Conservation (phyloP, 2,888 invertebrate genomes). For the Cataglyphis rosenhaueri region DNA sequence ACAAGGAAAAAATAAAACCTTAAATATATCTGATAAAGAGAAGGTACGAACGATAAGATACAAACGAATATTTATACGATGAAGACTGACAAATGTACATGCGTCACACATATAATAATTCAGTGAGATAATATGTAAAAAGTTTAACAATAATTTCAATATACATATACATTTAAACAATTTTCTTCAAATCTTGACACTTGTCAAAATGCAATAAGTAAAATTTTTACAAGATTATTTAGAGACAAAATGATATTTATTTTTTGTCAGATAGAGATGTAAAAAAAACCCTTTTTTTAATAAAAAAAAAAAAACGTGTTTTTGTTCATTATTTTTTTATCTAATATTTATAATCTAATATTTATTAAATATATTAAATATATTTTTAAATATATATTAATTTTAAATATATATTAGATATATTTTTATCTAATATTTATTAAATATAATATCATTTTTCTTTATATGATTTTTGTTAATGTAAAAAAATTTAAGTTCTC, state of each 20-base stretch:
- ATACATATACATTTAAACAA: neutral
- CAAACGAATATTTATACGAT: neutral
- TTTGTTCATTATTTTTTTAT: too few relatives aligned
- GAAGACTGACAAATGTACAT: neutral
- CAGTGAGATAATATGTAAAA: neutral
- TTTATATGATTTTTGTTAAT: too few relatives aligned
- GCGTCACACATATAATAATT: neutral
- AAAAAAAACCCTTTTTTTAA: too few relatives aligned
- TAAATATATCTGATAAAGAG: neutral
- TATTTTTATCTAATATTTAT: too few relatives aligned
- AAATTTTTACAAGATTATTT: neutral
- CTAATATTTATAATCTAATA: too few relatives aligned
- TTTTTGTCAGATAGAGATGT: neutral
- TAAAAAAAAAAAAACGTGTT: too few relatives aligned
- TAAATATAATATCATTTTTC: too few relatives aligned
- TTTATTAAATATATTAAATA: too few relatives aligned
- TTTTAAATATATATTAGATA: too few relatives aligned
- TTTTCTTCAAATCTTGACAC: neutral
- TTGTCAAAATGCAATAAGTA: neutral
- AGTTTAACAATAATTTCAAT: slow-evolving; percentile 1
- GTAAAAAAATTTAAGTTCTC: too few relatives aligned
- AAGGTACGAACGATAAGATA: slow-evolving; percentile 4
- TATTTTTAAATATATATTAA: too few relatives aligned
- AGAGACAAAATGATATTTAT: neutral
- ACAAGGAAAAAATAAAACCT: neutral